Percentiles rank a stretch among this genome's conserved stretches.
Evolutionary conservation across 2,888 invertebrate genomes (phyloP).

Genomic region (Arge pagana): DNA sequence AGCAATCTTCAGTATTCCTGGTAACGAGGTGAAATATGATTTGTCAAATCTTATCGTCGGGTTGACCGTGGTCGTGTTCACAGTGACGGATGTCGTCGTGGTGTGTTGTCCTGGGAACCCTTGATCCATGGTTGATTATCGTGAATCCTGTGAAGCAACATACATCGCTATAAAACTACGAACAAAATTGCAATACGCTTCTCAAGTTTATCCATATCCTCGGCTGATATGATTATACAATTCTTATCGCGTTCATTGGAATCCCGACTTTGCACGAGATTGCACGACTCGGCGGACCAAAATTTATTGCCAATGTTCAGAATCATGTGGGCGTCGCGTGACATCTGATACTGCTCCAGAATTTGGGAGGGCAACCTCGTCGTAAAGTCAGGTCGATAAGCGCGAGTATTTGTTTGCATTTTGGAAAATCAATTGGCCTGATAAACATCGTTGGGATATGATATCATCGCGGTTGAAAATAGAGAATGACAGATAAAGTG

Average conservation of each 20-base stretch:
- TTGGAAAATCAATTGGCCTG: constrained; percentile 26
- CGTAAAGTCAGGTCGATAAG: constrained; percentile 31
- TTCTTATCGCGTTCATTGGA: no score
- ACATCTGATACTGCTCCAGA: constrained; percentile 17
- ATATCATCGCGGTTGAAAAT: constrained; percentile 37
- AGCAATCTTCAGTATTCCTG: constrained; percentile 76
- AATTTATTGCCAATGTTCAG: no score
- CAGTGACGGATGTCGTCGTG: constrained; percentile 65
- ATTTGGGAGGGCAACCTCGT: neutral
- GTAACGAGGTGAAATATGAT: constrained; percentile 70
- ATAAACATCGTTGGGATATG: constrained; percentile 32
- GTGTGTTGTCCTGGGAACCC: constrained; percentile 78
- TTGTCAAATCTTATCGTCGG: constrained; percentile 75
- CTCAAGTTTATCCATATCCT: neutral
- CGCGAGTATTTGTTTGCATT: no score
- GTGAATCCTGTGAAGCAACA: constrained; percentile 23
- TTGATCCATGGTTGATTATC: no score
- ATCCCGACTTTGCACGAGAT: no score
- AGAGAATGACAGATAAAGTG: constrained; percentile 36
- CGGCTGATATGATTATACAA: neutral
- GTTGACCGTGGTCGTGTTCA: constrained; percentile 66
- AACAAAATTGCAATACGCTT: neutral
- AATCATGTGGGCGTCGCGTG: constrained; percentile 33
- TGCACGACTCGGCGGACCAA: no score
- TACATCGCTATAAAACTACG: neutral